These are phyloP conservation scores for Nymphalis urticae DNA, from an alignment of 2,888 invertebrate species.

Conservation along the genomic window DNA sequence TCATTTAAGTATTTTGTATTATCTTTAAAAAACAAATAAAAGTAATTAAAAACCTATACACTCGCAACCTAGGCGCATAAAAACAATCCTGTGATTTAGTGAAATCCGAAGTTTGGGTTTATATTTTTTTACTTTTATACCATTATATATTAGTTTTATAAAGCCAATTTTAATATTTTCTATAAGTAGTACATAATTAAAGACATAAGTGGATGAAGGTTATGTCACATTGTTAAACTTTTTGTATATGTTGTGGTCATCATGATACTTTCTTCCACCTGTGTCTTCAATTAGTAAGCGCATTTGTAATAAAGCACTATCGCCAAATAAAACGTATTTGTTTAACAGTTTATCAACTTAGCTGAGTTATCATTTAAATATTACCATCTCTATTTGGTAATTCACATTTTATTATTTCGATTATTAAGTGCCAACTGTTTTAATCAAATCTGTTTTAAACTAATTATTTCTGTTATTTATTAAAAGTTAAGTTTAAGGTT, in stretches of 20 bases:
- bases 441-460: not conserved
- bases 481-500: conserved; percentile 4
- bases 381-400: too few species aligned
- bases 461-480: conserved; percentile 4
- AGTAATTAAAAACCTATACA: not conserved
- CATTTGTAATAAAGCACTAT: too few species aligned
- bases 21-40: not conserved
- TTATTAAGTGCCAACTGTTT: not conserved
- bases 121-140: conserved; percentile 21
- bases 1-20: not conserved
- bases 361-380: not conserved
- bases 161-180: too few species aligned
- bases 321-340: too few species aligned
- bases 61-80: not conserved
- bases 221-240: too few species aligned
- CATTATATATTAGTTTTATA: too few species aligned
- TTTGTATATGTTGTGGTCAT: too few species aligned
- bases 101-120: conserved; percentile 2
- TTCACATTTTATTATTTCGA: not conserved
- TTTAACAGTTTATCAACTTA: not conserved
- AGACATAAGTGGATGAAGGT: too few species aligned
- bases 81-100: conserved; percentile 19
- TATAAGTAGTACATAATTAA: too few species aligned
- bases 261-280: too few species aligned
- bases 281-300: too few species aligned